phyloP scores from a whole-genome alignment of 92 coral and sea anemone species.

The Siderastrea radians region DNA sequence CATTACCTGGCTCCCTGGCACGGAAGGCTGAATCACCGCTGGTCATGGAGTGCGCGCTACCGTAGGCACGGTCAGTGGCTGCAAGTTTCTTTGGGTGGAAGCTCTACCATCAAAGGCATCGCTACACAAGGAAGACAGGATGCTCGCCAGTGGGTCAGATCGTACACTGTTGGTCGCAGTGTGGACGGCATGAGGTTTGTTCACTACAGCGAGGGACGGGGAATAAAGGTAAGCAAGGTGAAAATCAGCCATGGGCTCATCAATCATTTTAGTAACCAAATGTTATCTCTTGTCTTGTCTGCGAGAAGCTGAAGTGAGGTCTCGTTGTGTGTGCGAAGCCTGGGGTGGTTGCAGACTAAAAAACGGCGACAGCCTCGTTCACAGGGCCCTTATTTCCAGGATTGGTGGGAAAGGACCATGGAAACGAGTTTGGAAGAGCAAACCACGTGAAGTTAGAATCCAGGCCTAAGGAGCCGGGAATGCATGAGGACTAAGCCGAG shows the following conservation, averaged over 20 bases:
- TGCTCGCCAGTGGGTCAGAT: conserved; percentile 41
- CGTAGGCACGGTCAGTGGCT: conserved; percentile 53
- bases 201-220: conserved; percentile 25
- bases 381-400: no score
- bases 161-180: conserved; percentile 40
- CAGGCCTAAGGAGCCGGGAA: no score
- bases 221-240: conserved; percentile 20
- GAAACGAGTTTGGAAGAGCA: no score
- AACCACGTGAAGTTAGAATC: no score
- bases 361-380: no score
- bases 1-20: conserved; percentile 69
- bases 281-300: no score
- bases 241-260: not conserved
- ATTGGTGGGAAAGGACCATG: no score
- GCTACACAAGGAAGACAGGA: conserved; percentile 57
- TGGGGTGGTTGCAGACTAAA: no score
- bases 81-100: conserved; percentile 58
- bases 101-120: conserved; percentile 39
- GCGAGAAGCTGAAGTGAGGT: no score
- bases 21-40: conserved; percentile 64
- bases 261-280: not conserved
- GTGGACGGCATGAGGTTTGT: conserved; percentile 29
- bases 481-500: no score
- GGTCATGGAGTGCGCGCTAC: conserved; percentile 73
- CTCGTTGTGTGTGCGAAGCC: no score